Conservation (phyloP, 1,140 invertebrate genomes). For the Heterodera carotae region DNA sequence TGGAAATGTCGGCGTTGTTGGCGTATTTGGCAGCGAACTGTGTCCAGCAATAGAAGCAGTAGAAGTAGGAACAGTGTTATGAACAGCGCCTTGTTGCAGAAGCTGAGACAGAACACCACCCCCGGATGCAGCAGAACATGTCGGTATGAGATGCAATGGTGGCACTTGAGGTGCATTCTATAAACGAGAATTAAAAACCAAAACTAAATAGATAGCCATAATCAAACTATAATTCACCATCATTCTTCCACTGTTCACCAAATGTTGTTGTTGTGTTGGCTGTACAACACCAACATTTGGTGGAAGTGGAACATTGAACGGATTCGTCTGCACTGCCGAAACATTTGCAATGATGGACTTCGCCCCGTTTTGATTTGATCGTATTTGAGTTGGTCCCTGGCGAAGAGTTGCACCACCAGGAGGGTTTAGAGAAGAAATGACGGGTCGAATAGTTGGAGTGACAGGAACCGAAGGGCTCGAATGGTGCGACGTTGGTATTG, state of each 20-base stretch:
- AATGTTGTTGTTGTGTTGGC: not conserved
- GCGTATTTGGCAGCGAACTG: not conserved
- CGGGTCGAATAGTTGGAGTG: not conserved
- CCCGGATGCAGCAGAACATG: not conserved
- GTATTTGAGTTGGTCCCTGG: not conserved
- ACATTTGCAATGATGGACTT: not conserved
- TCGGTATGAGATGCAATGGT: not conserved
- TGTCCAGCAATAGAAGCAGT: not conserved
- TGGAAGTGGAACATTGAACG: slow-evolving; percentile 1
- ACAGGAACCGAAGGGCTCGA: not conserved
- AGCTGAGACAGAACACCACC: not conserved
- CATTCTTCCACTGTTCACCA: not conserved
- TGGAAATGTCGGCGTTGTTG: slow-evolving; percentile 8
- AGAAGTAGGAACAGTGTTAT: not conserved
- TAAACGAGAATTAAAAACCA: not conserved
- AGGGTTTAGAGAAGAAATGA: not conserved
- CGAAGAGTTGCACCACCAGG: not conserved
- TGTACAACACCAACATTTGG: not conserved
- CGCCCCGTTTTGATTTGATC: not conserved
- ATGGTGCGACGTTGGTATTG: not conserved
- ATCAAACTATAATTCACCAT: not conserved
- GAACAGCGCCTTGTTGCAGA: not conserved
- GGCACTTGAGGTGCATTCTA: not conserved
- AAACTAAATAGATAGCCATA: not conserved
- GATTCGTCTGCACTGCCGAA: not conserved